phyloP scores from a whole-genome alignment of 2,113 vertebrate genomes.

The Vireo altiloquus region DNA sequence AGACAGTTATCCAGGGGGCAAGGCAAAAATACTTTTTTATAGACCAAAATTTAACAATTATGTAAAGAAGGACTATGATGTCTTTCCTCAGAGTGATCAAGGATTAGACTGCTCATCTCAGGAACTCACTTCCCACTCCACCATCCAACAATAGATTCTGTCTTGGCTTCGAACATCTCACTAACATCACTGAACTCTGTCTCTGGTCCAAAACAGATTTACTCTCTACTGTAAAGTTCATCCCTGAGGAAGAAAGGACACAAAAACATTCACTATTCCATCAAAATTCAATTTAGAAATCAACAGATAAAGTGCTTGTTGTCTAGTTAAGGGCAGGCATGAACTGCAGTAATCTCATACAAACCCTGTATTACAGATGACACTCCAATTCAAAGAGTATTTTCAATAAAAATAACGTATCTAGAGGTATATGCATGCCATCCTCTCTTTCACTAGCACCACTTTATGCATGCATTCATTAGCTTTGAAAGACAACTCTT shows the following conservation, averaged over 20 bases:
- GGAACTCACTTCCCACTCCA: neutral
- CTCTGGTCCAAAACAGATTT: neutral
- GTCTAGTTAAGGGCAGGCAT: neutral
- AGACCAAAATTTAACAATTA: neutral
- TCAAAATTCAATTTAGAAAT: neutral
- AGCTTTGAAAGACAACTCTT: neutral
- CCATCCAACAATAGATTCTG: accelerated
- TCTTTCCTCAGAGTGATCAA: neutral
- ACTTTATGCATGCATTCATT: neutral
- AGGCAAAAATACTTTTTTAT: neutral
- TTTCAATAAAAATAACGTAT: neutral
- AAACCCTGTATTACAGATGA: neutral
- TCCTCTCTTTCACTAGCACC: neutral
- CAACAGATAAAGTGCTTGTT: neutral
- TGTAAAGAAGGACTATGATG: neutral
- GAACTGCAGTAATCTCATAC: neutral
- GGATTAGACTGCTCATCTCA: neutral
- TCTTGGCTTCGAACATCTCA: neutral
- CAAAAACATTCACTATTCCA: neutral
- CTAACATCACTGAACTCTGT: neutral
- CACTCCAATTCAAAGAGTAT: neutral
- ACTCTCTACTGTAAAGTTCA: neutral
- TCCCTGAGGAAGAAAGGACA: neutral
- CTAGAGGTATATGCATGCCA: neutral
- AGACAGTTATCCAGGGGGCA: neutral